These are phyloP conservation scores for Abrostola tripartita DNA, from an alignment of 2,888 invertebrate species.

Conservation along the genomic window DNA sequence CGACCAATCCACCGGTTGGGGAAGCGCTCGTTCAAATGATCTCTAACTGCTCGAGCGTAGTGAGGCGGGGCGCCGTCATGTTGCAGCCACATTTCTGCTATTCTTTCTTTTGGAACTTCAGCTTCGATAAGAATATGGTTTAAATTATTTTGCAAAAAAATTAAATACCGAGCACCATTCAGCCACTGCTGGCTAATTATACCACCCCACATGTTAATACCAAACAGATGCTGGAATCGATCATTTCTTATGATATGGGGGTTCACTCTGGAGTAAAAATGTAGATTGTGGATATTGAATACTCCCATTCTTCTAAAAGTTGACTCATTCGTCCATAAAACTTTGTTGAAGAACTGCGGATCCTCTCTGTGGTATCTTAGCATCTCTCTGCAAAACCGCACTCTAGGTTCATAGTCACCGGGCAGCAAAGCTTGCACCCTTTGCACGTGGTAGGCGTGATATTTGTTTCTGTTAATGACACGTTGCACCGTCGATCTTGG, in stretches of 20 bases:
- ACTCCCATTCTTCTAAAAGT: conserved; percentile 32
- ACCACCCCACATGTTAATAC: conserved; percentile 35
- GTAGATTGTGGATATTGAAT: conserved; percentile 37
- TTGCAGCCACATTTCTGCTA: conserved; percentile 23
- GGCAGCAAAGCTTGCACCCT: conserved; percentile 34
- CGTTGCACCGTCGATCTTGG: conserved; percentile 28
- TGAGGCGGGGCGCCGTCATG: conserved; percentile 25
- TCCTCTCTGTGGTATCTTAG: conserved; percentile 31
- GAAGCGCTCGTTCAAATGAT: conserved; percentile 25
- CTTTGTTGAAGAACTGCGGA: conserved; percentile 34
- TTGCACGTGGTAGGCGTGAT: conserved; percentile 36
- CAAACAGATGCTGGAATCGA: conserved; percentile 33
- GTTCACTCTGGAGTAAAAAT: conserved; percentile 30
- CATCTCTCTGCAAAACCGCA: conserved; percentile 40
- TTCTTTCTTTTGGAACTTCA: conserved; percentile 16
- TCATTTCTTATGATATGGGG: conserved; percentile 25
- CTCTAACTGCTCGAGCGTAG: conserved; percentile 20
- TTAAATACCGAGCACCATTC: conserved; percentile 34
- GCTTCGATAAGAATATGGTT: conserved; percentile 13
- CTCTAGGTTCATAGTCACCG: conserved; percentile 34
- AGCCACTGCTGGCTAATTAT: conserved; percentile 30
- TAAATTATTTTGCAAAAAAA: conserved; percentile 36
- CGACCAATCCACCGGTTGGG: conserved; percentile 27
- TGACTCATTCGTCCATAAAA: conserved; percentile 23
- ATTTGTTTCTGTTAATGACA: conserved; percentile 28